Evolutionary conservation across 2,888 invertebrate genomes (phyloP).

Genomic region (Xanthostigma xanthostigma): DNA sequence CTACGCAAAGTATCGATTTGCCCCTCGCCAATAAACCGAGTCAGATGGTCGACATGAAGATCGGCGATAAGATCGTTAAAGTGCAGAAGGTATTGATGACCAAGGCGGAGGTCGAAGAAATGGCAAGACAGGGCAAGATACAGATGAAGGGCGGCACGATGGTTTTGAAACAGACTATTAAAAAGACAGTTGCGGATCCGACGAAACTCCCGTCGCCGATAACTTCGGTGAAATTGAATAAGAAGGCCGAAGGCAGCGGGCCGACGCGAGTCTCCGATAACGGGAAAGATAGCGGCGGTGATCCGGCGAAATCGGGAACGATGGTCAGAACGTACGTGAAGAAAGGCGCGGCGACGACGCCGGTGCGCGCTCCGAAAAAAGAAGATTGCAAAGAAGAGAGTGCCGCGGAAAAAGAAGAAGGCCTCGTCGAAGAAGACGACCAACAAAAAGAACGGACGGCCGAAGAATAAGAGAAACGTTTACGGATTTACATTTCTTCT

Average conservation of each 20-base stretch:
- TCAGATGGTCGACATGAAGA: conserved; percentile 31
- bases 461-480: no score
- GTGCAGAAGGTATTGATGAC: conserved; percentile 52
- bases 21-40: neutral
- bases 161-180: conserved; percentile 16
- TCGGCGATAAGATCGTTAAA: conserved; percentile 44
- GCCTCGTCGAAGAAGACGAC: no score
- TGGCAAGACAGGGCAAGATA: conserved; percentile 49
- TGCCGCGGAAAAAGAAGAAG: no score
- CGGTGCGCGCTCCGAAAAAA: neutral
- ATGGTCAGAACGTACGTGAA: conserved; percentile 8
- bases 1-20: conserved; percentile 10
- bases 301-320: conserved; percentile 2
- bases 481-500: no score
- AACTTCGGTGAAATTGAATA: neutral
- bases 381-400: neutral
- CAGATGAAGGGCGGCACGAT: conserved; percentile 35
- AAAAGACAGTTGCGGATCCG: neutral
- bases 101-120: conserved; percentile 48
- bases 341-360: neutral
- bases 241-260: neutral
- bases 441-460: no score
- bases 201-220: conserved; percentile 3
- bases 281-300: conserved; percentile 4
- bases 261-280: neutral